Evolutionary conservation across 2,888 invertebrate species (phyloP), one percentile per base, ranked within the genome.

Genomic region (Saturnia japonica): DNA sequence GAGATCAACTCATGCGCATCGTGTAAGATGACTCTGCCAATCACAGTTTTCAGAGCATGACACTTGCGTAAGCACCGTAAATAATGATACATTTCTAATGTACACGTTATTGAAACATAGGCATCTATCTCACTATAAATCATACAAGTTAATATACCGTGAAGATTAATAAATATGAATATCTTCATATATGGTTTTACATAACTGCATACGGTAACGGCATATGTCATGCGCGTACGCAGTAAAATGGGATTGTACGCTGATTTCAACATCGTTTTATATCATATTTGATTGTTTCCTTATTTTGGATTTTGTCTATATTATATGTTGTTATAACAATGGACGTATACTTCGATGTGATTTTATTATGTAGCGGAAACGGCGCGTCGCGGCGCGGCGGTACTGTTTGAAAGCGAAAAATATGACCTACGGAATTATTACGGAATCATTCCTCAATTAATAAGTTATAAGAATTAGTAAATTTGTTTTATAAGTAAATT

Each of bases 131-230:
- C 14, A 3, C 57, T 60, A 14, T 60, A 60, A 60, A 60, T 28
- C 16, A 60, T 60, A 28, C 14, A 25, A 60, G 6, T 69, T 51
- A 69, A 69, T 69, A 64, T 66, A 42, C 40, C 69, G 47, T 47
- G 62, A 69, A 69, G 69, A 69, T 66, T 60, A 60, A 60, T 43
- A 62, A 60, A 68, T 57, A 70, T 70, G 66, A 51, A 68, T 54
- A 70, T 70, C 54, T 67, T 67, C 66, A 70, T 70, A 70, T 70
- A 67, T 72, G 66, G 70, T 16, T 68, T 76, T 76, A 70, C 74
- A 72, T 74, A 76, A 76, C 76, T 71, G 74, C 62, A 72, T 51
- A 66, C 62, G 69, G 70, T 68, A 74, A 74, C 76, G 75, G 76
- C 45, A 68, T 68, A 71, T 72, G 69, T 70, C 74, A 73, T 74